Evolutionary conservation across 2,113 vertebrate genomes (phyloP).

Genomic region (Otus sunia): DNA sequence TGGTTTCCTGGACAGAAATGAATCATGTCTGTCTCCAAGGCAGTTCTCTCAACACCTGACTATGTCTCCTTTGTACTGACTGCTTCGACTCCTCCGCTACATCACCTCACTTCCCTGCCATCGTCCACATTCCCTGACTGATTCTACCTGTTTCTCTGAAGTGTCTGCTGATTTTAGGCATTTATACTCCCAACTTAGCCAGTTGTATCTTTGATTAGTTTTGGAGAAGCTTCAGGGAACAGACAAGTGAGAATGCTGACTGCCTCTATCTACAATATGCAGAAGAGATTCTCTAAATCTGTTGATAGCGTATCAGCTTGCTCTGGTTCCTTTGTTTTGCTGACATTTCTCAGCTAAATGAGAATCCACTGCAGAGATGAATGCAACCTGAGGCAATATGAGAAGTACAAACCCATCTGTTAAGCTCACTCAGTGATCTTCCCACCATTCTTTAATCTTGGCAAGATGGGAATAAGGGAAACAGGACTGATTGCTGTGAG

Average conservation of each 20-base stretch:
- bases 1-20: neutral
- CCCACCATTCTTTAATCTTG: neutral
- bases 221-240: neutral
- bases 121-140: fast-evolving
- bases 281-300: neutral
- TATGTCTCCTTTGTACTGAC: neutral
- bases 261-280: neutral
- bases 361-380: neutral
- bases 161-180: neutral
- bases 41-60: neutral
- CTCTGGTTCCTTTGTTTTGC: neutral
- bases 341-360: constrained; percentile 44
- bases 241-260: neutral
- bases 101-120: neutral
- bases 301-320: neutral
- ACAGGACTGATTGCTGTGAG: neutral
- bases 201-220: neutral
- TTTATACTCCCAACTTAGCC: neutral
- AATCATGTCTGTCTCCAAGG: neutral
- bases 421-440: constrained; percentile 4
- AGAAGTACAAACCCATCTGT: constrained; percentile 26
- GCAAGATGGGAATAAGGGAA: neutral
- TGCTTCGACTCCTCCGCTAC: neutral
- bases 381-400: constrained; percentile 6
- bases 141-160: neutral